A percentile compares a stretch with the other conserved stretches of the same genome.
Evolutionary conservation across 2,888 invertebrate genomes (phyloP).

Genomic region (Sarcophaga variegata): DNA sequence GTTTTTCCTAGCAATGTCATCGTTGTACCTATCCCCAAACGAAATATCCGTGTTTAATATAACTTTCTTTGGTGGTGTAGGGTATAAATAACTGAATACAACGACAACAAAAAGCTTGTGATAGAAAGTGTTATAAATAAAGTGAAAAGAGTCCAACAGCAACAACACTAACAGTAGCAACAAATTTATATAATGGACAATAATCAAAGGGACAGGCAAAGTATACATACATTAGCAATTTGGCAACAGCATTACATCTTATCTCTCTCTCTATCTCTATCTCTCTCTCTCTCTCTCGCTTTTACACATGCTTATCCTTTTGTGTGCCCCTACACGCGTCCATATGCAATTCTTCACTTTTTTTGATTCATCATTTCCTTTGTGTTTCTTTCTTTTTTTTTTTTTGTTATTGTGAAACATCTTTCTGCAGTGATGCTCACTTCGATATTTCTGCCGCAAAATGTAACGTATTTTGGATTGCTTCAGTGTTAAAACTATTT

Average conservation of each 20-base stretch:
- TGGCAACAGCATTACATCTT: conserved; percentile 46
- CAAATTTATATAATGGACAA: conserved; percentile 54
- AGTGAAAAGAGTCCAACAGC: conserved; percentile 36
- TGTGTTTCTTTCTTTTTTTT: no score
- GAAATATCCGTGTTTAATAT: no score
- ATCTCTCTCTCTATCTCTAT: not conserved
- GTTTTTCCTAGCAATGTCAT: no score
- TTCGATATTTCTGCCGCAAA: no score
- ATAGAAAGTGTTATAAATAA: not conserved
- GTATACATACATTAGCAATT: conserved; percentile 66
- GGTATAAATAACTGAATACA: conserved; percentile 31
- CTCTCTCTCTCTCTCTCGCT: not conserved
- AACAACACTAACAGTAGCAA: not conserved
- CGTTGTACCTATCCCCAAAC: no score
- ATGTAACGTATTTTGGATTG: no score
- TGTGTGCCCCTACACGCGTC: not conserved
- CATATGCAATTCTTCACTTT: no score
- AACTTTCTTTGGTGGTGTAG: not conserved
- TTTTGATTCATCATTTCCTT: no score
- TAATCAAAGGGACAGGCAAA: conserved; percentile 63
- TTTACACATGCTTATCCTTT: conserved; percentile 14
- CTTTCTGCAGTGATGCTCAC: no score
- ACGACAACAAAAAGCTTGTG: conserved; percentile 32
- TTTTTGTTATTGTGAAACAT: no score
- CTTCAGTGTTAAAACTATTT: no score